Evolutionary conservation across 1,140 invertebrate genomes (phyloP), one percentile per base, ranked within the genome.

Genomic region (Zaprionus ornatus): DNA sequence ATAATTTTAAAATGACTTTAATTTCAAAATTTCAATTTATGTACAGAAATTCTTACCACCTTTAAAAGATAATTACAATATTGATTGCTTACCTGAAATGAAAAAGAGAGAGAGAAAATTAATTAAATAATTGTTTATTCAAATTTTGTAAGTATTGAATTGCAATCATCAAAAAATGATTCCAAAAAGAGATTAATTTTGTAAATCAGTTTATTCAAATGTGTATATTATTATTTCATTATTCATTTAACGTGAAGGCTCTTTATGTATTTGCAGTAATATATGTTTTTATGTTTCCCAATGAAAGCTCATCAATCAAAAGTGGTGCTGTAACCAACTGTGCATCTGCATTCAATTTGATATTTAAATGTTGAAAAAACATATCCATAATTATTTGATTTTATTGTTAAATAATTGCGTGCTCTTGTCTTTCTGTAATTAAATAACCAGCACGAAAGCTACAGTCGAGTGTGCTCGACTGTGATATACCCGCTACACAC

Each of bases 261-360:
- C 15, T 40, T 15, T 3, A 15, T n/a, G 5, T n/a, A 40, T 15
- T 40, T 40, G 37, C 37, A n/a, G 37, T 17, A 45, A 45, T 45
- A 45, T 45, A 45, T 45, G 13, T 19, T 19, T 19, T 48, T 5
- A 29, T 29, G 10, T 10, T 29, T 32, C 29, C 9, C 29, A 32
- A 32, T 32, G 29, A 32, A 3, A 19, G 9, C n/a, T 48, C 42
- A 48, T 48, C 13, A n/a, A 42, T 29, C 25, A 32, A 32, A 17
- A 64, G 12, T 10, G 13, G 23, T 45, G 23, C 21, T 59, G 48
- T 29, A 65, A 70, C 19, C 74, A 48, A 9, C 48, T 66, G 63
- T 50, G 76, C 45, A 32, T 67, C 71, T 67, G 79, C 81, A 74
- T 73, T 64, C 48, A 19, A 70, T 45, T 55, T 32, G 15, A 29